These are phyloP conservation scores for Drosophila bipectinata DNA, from an alignment of 1,140 invertebrate species.

Conservation along the genomic window DNA sequence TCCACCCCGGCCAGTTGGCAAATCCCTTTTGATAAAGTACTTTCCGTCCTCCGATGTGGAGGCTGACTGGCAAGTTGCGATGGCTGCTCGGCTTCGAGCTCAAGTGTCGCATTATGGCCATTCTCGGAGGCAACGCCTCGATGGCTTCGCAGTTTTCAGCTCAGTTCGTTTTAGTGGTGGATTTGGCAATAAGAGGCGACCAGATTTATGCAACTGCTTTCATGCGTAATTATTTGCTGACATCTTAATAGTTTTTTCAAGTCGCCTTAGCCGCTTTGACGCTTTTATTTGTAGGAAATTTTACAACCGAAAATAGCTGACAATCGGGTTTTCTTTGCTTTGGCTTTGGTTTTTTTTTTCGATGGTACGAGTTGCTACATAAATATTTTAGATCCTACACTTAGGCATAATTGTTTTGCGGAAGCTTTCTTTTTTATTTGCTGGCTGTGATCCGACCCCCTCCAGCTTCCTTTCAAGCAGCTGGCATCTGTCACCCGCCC, in stretches of 20 bases:
- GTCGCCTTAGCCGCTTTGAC: slow-evolving; percentile 42
- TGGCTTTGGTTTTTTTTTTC: slow-evolving; percentile 1
- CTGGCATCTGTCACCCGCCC: slow-evolving; percentile 65
- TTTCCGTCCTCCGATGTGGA: slow-evolving; percentile 38
- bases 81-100: slow-evolving; percentile 15
- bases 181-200: slow-evolving; percentile 65
- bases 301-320: slow-evolving; percentile 30
- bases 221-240: slow-evolving; percentile 81
- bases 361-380: slow-evolving; percentile 38
- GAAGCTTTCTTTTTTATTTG: slow-evolving; percentile 33
- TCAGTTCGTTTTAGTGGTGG: slow-evolving; percentile 73
- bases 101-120: slow-evolving; percentile 78
- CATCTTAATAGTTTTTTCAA: slow-evolving; percentile 78
- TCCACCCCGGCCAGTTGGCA: slow-evolving; percentile 36
- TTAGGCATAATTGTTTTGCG: slow-evolving; percentile 76
- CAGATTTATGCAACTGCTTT: slow-evolving; percentile 74
- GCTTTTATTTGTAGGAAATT: slow-evolving; percentile 29
- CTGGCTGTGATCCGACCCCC: slow-evolving; percentile 13
- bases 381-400: slow-evolving; percentile 70
- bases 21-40: slow-evolving; percentile 82
- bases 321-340: slow-evolving; percentile 24
- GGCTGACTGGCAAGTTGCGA: slow-evolving; percentile 40
- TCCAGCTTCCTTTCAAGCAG: slow-evolving; percentile 27
- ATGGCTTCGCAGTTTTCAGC: slow-evolving; percentile 51
- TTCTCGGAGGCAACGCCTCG: slow-evolving; percentile 58